Base-by-base conservation (phyloP, 2,797 vertebrate genomes). In the Oreortyx pictus region DNA sequence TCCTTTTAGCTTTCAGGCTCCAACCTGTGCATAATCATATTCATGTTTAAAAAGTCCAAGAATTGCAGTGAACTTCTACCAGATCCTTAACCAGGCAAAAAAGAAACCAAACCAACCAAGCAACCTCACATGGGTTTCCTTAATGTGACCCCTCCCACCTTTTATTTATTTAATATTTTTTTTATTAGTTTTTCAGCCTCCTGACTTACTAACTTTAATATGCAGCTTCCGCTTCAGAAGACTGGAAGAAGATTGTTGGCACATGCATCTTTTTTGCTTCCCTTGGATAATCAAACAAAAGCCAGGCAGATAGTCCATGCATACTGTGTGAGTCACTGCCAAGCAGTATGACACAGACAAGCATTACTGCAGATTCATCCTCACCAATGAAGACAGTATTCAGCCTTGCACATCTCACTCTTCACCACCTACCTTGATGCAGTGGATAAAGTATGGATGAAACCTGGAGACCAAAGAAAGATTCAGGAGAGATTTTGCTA, bases 1-100 rank as follows among this genome's bases (percentile, higher is more conserved):
- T 79, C 39, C 29, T 89, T 87, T 89, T 77, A 65, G 65, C 56
- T 94, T 93, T 82, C 73, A 72, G 25, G 44, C 65, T 88, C 81
- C 64, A 83, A 59, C 61, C 57, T 79, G 57, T 54, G 61, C 89
- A 82, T 54, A 94, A 94, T 80, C 46, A n/a, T 65, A 65, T 41
- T 29, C 39, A 81, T 71, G 66, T 75, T 64, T 78, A 17, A 88
- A 94, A 31, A 72, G 61, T 29, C 43, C 61, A 62, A 83, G 78
- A 93, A 43, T 19, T 85, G 7, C 52, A 75, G 68, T 47, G 31
- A 94, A 25, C 67, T 75, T 74, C 18, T 31, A 90, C 33, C 79
- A 79, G 59, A 82, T 67, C 41, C 52, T 90, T 62, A 73, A 84
- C 41, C 35, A 47, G 57, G 54, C 7, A 73, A 39, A 39, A 86